phyloP scores from a whole-genome alignment of 2,797 vertebrate species.

The Galagoides demidoff region DNA sequence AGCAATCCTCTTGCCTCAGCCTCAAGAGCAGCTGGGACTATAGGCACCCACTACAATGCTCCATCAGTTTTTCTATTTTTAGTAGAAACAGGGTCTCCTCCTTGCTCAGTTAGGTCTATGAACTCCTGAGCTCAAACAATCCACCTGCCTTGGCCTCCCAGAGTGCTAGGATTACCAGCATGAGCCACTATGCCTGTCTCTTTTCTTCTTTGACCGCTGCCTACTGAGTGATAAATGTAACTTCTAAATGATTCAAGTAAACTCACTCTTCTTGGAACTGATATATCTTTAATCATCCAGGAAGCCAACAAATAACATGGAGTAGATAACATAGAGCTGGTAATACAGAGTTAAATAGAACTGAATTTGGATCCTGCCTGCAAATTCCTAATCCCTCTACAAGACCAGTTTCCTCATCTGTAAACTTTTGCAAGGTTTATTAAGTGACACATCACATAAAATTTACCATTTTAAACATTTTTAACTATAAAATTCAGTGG shows the following conservation, averaged over 20 bases:
- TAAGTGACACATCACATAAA: background rate
- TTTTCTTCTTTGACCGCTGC: too few species aligned
- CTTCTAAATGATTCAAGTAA: conserved; percentile 36
- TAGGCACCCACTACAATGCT: too few species aligned
- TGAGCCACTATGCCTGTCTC: too few species aligned
- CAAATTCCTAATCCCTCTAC: conserved; percentile 1
- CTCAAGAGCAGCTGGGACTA: too few species aligned
- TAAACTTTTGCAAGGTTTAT: background rate
- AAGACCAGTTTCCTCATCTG: background rate
- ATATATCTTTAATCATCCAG: background rate
- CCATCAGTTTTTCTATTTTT: too few species aligned
- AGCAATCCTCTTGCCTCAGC: too few species aligned
- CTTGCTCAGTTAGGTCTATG: too few species aligned
- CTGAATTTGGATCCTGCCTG: background rate
- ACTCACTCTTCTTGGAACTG: background rate
- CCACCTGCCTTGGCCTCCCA: too few species aligned
- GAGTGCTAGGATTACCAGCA: too few species aligned
- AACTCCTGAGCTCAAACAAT: too few species aligned
- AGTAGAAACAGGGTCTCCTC: too few species aligned
- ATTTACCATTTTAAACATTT: conserved; percentile 12
- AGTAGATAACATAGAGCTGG: background rate
- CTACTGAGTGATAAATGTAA: background rate
- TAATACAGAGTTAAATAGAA: background rate
- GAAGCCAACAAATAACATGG: background rate
- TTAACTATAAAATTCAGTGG: background rate